Evolutionary conservation across 2,113 vertebrate genomes (phyloP), one percentile per base, ranked within the genome.

Genomic region (Rhinoptilus africanus): DNA sequence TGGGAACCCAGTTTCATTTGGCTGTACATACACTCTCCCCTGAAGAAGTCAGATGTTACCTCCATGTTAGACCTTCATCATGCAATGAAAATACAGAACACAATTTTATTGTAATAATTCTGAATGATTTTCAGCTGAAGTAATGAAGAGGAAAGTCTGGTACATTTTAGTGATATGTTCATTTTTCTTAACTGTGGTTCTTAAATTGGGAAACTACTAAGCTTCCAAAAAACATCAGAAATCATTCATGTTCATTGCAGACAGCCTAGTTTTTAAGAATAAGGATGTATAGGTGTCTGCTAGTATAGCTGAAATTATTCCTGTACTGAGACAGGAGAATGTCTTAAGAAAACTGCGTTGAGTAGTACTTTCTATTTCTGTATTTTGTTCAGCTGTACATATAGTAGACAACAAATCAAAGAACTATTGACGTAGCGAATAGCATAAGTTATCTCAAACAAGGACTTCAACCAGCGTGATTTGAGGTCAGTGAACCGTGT

Each of bases 401-500:
- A 6, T 21, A 85, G 47, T 6, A 30, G 57, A 50, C 28, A 89
- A 35, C 30, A 69, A 48, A 73, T 73, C 63, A 91, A 94, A 85
- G 92, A 72, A 83, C 26, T 83, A 22, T 35, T 97, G 96, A 96
- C 71, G 6, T 62, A 92, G 60, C 74, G 45, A 60, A 45, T 90
- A 91, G 60, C 78, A 90, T 39, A 89, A 64, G 62, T 73, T 69
- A 89, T 85, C 64, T 86, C 73, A 89, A 88, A 77, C 83, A 93
- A 54, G 81, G 81, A 93, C 78, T 96, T 85, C 85, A 96, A 56
- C 93, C 82, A 57, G 28, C 0, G 0, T 88, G 30, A 54, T 94
- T 84, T 80, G 86, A 79, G 94, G 93, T 96, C 92, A 96, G 2
- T 94, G 83, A 95, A 91, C 66, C 87, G 43, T 69, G 88, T 92